Base-by-base conservation (phyloP, 2,113 vertebrate species). In the Mus pahari region DNA sequence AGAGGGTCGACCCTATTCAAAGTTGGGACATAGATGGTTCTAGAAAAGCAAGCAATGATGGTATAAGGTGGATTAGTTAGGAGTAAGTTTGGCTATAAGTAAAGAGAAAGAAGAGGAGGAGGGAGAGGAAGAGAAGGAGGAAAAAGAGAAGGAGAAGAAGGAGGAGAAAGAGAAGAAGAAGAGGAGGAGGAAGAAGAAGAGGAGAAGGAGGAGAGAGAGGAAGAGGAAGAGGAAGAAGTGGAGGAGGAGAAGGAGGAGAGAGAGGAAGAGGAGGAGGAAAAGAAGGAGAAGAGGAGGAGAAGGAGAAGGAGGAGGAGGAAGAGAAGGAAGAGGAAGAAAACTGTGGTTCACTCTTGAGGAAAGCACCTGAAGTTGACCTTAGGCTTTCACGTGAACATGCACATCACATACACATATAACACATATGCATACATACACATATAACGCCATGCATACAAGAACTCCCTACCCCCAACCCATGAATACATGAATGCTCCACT, bases 11-110 rank as follows among this genome's bases (percentile, higher is more conserved):
- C 39, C 70, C 79, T 39, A 75, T 50, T 84, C 71, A 95, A 81
- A 86, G 31, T 20, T 89, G 5, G 60, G 39, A 70, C n/a, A 77
- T 50, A 45, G 33, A 33, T 3, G 86, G 17, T 66, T 82, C n/a
- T 86, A 66, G 71, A 93, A 60, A 86, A 93, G 66, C 79, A 68
- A 94, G 74, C 71, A 90, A 83, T 45, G 53, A 48, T 71, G 42
- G 28, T 84, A 60, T 11, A 77, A 33, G 10, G 45, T 89, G 24
- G 42, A 33, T 91, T 17, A 39, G 42, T 88, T 68, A 62, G 60
- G 45, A 87, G 36, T 62, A 73, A 93, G 50, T 79, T 95, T 20
- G 77, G 36, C 60, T 94, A 42, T 20, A 70, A 82, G 17, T 48
- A 94, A 79, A 48, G 33, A 45, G 66, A 12, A 73, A 6, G n/a